phyloP scores from a whole-genome alignment of 2,797 vertebrate species.

The Helostoma temminkii region DNA sequence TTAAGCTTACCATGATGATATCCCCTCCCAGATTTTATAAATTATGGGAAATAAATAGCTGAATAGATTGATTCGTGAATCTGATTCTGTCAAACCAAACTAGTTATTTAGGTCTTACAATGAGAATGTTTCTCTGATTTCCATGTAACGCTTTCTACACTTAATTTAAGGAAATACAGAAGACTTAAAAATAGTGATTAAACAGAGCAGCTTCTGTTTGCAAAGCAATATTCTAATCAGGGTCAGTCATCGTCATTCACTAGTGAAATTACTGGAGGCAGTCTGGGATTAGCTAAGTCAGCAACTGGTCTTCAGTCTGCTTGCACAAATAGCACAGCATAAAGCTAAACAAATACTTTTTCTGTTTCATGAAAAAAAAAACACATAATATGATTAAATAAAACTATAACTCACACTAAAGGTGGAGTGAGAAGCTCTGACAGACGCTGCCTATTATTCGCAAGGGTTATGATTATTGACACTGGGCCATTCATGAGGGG shows the following conservation, averaged over 20 bases:
- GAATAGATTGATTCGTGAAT: background rate
- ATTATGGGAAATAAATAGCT: background rate
- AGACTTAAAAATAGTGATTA: conserved; percentile 46
- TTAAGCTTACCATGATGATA: background rate
- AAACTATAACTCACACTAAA: background rate
- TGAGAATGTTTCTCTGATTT: background rate
- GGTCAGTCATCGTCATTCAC: conserved; percentile 12
- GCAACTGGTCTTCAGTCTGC: background rate
- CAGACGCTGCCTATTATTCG: conserved; percentile 18
- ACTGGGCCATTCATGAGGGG: conserved; percentile 2
- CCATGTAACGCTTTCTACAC: conserved; percentile 12
- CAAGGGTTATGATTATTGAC: background rate
- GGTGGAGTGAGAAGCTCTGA: conserved; percentile 3
- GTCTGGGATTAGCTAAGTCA: background rate
- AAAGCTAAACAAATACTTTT: background rate
- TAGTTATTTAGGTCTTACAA: conserved; percentile 1
- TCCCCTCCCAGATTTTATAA: background rate
- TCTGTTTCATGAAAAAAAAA: background rate
- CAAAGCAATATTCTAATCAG: conserved; percentile 33
- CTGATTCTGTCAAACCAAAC: conserved; percentile 13
- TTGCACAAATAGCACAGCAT: conserved; percentile 3
- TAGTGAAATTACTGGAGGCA: conserved; percentile 23
- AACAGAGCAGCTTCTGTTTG: conserved; percentile 27
- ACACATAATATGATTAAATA: background rate
- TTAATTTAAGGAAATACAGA: conserved; percentile 31